Percentiles rank a stretch among this genome's conserved stretches.
Evolutionary conservation across 2,113 vertebrate species (phyloP).

Genomic region (Pungitius pungitius): DNA sequence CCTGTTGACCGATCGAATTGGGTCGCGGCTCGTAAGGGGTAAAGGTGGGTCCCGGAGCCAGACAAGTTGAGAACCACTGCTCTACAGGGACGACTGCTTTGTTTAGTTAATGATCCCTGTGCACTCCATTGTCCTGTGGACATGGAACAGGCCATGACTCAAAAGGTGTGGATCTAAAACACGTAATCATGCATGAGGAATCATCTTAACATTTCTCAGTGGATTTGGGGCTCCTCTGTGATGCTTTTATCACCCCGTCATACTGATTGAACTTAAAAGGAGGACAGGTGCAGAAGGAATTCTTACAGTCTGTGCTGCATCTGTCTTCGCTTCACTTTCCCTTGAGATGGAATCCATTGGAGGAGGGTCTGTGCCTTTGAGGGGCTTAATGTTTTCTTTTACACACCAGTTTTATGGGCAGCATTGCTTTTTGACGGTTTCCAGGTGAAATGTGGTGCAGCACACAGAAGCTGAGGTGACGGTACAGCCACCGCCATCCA

Average conservation of each 20-base stretch:
- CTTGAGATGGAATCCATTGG: constrained; percentile 1
- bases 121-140: not conserved
- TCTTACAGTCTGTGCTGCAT: constrained; percentile 17
- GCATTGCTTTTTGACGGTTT: constrained; percentile 14
- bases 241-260: constrained; percentile 38
- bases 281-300: constrained; percentile 59
- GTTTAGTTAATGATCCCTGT: not conserved
- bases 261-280: constrained; percentile 37
- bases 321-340: constrained; percentile 43
- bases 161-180: not conserved
- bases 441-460: constrained; percentile 26
- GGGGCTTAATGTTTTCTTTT: constrained; percentile 53
- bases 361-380: constrained; percentile 23
- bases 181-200: constrained; percentile 25
- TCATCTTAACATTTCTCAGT: constrained; percentile 23
- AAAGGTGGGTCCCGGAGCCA: too few relatives aligned
- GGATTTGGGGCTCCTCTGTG: constrained; percentile 40
- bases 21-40: too few relatives aligned
- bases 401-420: constrained; percentile 7
- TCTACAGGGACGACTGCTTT: too few relatives aligned
- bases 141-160: constrained; percentile 21
- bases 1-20: too few relatives aligned
- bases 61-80: too few relatives aligned
- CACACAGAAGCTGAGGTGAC: constrained; percentile 38
- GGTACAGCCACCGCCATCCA: not conserved